Conservation (phyloP, 1,140 invertebrate genomes). For the Charaxes varanes region DNA sequence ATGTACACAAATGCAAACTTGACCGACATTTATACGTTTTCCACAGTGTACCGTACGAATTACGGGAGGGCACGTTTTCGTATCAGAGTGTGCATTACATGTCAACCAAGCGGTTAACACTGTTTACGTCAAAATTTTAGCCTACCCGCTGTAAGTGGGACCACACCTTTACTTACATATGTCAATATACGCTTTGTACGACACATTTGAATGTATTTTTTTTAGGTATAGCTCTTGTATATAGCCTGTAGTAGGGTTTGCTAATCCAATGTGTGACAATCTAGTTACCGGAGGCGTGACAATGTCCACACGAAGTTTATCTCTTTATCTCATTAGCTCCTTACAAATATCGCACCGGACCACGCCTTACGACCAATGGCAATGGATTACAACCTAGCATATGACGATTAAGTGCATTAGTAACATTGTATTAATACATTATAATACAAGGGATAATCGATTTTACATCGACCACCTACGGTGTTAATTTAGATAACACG, state of each 20-base stretch:
- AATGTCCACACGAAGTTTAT: conserved; percentile 10
- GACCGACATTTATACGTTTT: too few relatives aligned
- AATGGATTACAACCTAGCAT: conserved; percentile 17
- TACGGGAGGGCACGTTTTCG: too few relatives aligned
- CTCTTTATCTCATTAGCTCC: conserved; percentile 30
- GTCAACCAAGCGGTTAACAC: too few relatives aligned
- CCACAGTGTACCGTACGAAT: too few relatives aligned
- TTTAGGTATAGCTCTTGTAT: conserved; percentile 1
- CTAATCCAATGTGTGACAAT: conserved; percentile 40
- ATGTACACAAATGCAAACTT: too few relatives aligned
- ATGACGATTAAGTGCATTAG: conserved; percentile 13
- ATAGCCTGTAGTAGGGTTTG: conserved; percentile 44
- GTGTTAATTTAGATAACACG: conserved; percentile 21
- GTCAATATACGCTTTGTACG: too few relatives aligned
- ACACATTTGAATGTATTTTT: too few relatives aligned
- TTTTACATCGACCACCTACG: conserved; percentile 22
- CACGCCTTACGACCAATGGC: conserved; percentile 39
- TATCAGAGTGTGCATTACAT: too few relatives aligned
- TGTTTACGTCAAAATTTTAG: too few relatives aligned
- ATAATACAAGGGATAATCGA: conserved; percentile 19
- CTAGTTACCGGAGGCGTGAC: conserved; percentile 31
- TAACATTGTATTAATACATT: conserved; percentile 11
- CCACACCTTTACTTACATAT: neutral
- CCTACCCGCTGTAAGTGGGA: neutral
- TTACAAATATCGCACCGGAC: conserved; percentile 19